Evolutionary conservation across 2,113 vertebrate genomes (phyloP).

Genomic region (Aix galericulata): DNA sequence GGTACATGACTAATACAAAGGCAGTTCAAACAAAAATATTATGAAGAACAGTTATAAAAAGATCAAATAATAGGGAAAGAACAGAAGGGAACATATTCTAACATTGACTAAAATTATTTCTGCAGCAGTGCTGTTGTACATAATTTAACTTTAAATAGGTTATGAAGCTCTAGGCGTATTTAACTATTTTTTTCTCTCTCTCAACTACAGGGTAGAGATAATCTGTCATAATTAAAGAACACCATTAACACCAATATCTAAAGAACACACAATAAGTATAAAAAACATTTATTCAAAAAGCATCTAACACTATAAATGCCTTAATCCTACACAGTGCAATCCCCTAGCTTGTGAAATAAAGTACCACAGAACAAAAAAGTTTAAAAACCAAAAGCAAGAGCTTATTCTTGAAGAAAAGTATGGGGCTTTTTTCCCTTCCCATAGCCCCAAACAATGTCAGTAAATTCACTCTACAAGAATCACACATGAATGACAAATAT

Average conservation of each 20-base stretch:
- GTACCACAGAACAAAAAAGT: neutral
- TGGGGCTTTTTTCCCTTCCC: neutral
- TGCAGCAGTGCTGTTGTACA: neutral
- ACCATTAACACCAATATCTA: neutral
- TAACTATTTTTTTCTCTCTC: neutral
- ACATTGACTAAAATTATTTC: neutral
- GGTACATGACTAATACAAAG: neutral
- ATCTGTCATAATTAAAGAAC: neutral
- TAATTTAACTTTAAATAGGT: neutral
- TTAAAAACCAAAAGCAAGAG: neutral
- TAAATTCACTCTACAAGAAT: neutral
- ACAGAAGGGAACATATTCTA: neutral
- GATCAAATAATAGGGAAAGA: neutral
- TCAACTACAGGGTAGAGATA: neutral
- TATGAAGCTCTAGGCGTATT: neutral
- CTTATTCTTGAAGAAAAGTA: neutral
- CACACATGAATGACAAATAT: accelerated
- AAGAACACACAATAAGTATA: neutral
- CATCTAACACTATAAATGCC: neutral
- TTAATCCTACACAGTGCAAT: neutral
- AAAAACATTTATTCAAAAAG: neutral
- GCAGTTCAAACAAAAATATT: neutral
- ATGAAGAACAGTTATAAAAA: neutral
- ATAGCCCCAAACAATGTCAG: neutral
- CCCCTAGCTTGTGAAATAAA: neutral